phyloP scores from a whole-genome alignment of 1,140 invertebrate species.

The Ridgeia piscesae region DNA sequence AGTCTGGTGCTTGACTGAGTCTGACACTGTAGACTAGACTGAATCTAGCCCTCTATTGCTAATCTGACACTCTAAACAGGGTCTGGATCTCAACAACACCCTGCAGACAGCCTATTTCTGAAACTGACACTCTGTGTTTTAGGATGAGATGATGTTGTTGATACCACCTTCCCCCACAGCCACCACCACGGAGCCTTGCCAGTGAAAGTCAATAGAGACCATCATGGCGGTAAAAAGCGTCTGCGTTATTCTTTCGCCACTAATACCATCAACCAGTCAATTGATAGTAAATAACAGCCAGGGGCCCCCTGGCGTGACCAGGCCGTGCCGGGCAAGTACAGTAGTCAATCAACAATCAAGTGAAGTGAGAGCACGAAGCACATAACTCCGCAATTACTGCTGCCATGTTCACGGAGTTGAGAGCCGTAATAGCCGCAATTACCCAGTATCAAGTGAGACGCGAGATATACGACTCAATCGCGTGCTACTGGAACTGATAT shows the following conservation, averaged over 20 bases:
- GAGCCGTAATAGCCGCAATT: not conserved
- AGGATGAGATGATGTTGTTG: not conserved
- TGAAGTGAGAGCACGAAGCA: constrained; percentile 33
- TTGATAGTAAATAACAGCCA: not conserved
- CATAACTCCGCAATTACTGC: not conserved
- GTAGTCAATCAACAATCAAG: not conserved
- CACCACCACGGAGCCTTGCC: not conserved
- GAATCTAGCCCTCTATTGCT: no score
- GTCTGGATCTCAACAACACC: no score
- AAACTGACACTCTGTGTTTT: not conserved
- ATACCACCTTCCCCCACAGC: not conserved
- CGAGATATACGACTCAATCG: not conserved
- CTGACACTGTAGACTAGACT: no score
- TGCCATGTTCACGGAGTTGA: constrained; percentile 17
- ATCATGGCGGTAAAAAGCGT: not conserved
- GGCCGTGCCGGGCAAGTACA: not conserved
- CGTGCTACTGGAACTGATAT: not conserved
- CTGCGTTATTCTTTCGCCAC: not conserved
- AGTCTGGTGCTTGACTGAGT: no score
- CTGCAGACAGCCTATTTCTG: not conserved
- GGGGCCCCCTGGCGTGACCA: no score
- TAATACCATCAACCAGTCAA: not conserved
- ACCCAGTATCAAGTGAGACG: constrained; percentile 4
- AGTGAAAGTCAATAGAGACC: not conserved
- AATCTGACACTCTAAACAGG: no score